Conservation (phyloP, 2,888 invertebrate species). For the Drosophila pseudotalamancana region DNA sequence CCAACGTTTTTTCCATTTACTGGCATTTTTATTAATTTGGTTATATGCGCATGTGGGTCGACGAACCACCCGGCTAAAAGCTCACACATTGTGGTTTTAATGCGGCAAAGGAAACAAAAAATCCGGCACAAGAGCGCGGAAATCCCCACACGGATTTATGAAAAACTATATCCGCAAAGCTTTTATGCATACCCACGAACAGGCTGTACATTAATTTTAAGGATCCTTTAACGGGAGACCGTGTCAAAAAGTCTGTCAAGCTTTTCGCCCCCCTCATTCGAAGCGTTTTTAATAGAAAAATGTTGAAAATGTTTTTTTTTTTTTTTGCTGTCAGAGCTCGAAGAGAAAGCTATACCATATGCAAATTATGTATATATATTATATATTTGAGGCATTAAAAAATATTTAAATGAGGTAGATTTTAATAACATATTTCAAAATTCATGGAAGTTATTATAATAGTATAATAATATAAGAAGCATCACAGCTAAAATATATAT, state of each 20-base stretch:
- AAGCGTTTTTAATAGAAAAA: conserved; percentile 24
- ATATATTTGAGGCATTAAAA: too few species aligned
- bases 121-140: conserved; percentile 29
- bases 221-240: conserved; percentile 23
- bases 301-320: too few species aligned
- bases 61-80: conserved; percentile 35
- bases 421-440: too few species aligned
- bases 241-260: conserved; percentile 8
- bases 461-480: too few species aligned
- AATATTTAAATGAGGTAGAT: too few species aligned
- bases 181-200: conserved; percentile 10
- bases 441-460: too few species aligned
- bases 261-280: background rate
- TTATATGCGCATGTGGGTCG: conserved; percentile 5
- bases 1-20: conserved; percentile 16
- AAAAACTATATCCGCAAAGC: conserved; percentile 29
- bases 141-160: conserved; percentile 44
- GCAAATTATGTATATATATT: too few species aligned
- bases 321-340: too few species aligned
- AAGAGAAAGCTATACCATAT: too few species aligned
- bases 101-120: conserved; percentile 14
- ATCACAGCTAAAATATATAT: too few species aligned
- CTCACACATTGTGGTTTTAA: conserved; percentile 55
- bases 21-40: conserved; percentile 59
- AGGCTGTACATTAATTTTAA: conserved; percentile 39